A percentile compares a stretch with the other conserved stretches of the same genome.
Conservation (phyloP, 2,888 invertebrate species). For the Barypeithes pellucidus region DNA sequence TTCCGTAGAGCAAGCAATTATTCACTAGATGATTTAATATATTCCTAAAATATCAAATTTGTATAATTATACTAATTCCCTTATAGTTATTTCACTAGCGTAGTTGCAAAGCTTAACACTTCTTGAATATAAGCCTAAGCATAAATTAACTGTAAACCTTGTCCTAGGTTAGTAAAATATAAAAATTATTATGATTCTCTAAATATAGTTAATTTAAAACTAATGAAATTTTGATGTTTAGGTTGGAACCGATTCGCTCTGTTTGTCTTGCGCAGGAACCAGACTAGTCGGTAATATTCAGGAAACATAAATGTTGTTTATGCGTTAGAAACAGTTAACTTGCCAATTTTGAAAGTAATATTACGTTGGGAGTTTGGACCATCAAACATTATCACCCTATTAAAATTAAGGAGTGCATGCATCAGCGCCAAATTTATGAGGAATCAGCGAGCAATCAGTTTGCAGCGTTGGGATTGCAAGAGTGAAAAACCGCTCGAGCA, state of each 20-base stretch:
- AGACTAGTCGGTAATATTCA: no score
- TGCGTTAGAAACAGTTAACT: neutral
- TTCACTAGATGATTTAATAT: slow-evolving; percentile 48
- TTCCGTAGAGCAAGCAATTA: slow-evolving; percentile 46
- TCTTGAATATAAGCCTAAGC: neutral
- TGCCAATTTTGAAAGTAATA: neutral
- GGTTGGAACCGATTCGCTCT: no score
- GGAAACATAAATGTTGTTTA: no score
- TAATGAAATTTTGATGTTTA: neutral
- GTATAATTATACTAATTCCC: slow-evolving; percentile 32
- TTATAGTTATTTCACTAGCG: slow-evolving; percentile 17
- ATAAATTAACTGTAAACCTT: slow-evolving; percentile 2
- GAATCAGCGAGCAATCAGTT: no score
- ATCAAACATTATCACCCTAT: no score
- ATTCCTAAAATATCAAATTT: slow-evolving; percentile 40
- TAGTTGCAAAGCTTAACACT: slow-evolving; percentile 14
- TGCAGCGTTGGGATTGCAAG: no score
- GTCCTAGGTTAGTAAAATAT: neutral
- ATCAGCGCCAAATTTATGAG: no score
- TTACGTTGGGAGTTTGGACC: no score
- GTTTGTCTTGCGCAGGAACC: no score
- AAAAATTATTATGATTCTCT: neutral
- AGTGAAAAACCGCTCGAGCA: no score
- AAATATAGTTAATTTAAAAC: neutral
- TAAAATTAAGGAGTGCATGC: no score